phyloP scores from a whole-genome alignment of 2,888 invertebrate genomes.

The Macrosiphum euphorbiae region DNA sequence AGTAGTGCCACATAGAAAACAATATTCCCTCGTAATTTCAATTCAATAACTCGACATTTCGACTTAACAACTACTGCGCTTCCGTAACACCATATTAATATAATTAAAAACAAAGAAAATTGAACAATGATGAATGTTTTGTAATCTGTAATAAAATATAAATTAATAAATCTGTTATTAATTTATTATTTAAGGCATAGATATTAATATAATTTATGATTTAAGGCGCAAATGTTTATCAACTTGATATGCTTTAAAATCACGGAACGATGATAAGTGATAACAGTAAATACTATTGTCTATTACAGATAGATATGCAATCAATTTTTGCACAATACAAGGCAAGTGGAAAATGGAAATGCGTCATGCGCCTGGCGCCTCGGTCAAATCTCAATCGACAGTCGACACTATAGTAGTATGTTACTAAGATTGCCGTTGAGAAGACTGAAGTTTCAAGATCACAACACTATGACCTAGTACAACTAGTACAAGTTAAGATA shows the following conservation, averaged over 20 bases:
- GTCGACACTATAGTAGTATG: background rate
- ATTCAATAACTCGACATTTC: too few relatives aligned
- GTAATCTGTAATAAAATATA: too few relatives aligned
- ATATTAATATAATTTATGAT: too few relatives aligned
- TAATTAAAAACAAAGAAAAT: too few relatives aligned
- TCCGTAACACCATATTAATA: too few relatives aligned
- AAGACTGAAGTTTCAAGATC: background rate
- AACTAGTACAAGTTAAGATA: background rate
- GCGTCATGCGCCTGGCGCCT: background rate
- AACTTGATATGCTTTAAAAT: background rate
- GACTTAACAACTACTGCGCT: too few relatives aligned
- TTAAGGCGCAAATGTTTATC: background rate
- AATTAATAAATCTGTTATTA: too few relatives aligned
- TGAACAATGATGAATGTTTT: too few relatives aligned
- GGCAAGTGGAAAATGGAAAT: background rate
- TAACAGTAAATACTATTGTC: background rate
- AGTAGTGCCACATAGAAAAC: too few relatives aligned
- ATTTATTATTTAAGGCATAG: too few relatives aligned
- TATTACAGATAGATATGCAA: too few relatives aligned
- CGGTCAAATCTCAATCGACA: background rate
- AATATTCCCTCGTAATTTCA: too few relatives aligned
- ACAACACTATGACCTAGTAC: constrained; percentile 7
- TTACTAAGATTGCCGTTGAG: background rate
- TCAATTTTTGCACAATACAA: background rate
- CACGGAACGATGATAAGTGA: background rate